A percentile compares a stretch with the other conserved stretches of the same genome.
phyloP scores from a whole-genome alignment of 2,797 vertebrate species.

The Diceros bicornis region DNA sequence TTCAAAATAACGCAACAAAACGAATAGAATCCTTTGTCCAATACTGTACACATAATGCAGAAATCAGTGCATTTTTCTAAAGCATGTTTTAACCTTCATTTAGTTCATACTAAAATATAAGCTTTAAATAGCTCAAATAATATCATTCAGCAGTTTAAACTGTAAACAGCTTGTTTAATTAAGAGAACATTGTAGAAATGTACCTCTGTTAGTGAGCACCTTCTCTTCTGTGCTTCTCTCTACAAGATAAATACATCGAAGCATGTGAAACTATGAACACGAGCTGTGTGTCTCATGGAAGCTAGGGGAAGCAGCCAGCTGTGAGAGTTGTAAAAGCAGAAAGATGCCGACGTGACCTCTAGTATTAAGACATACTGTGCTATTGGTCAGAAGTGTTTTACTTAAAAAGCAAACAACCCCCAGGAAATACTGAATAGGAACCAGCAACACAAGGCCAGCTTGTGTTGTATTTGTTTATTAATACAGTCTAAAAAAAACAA shows the following conservation, averaged over 20 bases:
- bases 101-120: constrained; percentile 94
- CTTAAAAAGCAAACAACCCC: constrained; percentile 78
- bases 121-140: constrained; percentile 94
- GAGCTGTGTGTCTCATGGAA: constrained; percentile 10
- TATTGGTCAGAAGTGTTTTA: constrained; percentile 83
- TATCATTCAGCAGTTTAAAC: constrained; percentile 92
- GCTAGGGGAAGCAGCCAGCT: constrained; percentile 54
- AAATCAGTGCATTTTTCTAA: constrained; percentile 97
- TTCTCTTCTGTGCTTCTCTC: constrained; percentile 81
- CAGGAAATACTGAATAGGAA: constrained; percentile 90
- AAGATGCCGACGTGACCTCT: constrained; percentile 79
- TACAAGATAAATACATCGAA: constrained; percentile 71
- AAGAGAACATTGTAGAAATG: constrained; percentile 77
- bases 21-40: constrained; percentile 94
- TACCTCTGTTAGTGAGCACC: constrained; percentile 84
- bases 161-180: constrained; percentile 95
- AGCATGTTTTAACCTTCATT: constrained; percentile 97
- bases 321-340: constrained; percentile 68
- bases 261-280: constrained; percentile 65
- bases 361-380: constrained; percentile 73
- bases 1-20: constrained; percentile 95
- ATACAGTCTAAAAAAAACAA: constrained; percentile 83
- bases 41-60: constrained; percentile 97
- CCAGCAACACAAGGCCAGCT: constrained; percentile 90
- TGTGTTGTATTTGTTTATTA: constrained; percentile 85